Conservation (phyloP, 2,113 vertebrate species). For the Lethenteron reissneri region DNA sequence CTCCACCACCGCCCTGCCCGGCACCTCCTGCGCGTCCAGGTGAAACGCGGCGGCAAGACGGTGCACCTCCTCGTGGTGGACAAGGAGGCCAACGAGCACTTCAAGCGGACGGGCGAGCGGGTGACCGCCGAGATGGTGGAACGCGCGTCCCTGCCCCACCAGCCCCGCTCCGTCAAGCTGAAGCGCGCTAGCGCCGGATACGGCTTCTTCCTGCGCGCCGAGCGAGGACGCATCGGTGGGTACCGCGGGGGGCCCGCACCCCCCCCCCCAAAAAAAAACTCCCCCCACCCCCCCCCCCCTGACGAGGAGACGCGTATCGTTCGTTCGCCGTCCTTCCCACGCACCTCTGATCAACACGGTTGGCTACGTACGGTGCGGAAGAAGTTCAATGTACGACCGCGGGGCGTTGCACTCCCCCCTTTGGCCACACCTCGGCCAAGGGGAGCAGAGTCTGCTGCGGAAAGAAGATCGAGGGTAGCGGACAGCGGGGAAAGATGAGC, state of each 20-base stretch:
- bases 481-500: too few relatives aligned
- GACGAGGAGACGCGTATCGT: too few relatives aligned
- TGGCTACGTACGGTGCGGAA: too few relatives aligned
- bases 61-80: slow-evolving; percentile 49
- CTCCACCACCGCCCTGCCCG: not conserved
- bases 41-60: slow-evolving; percentile 31
- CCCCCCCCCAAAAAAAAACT: too few relatives aligned
- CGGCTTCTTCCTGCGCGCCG: slow-evolving; percentile 42
- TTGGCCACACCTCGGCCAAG: too few relatives aligned
- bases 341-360: too few relatives aligned
- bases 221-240: slow-evolving; percentile 26
- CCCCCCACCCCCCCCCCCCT: too few relatives aligned
- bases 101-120: slow-evolving; percentile 21
- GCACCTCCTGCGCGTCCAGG: slow-evolving; percentile 17
- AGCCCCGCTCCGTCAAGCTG: slow-evolving; percentile 35
- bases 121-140: slow-evolving; percentile 29
- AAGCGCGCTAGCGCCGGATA: slow-evolving; percentile 38
- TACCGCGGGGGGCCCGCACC: not conserved
- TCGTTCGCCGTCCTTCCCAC: too few relatives aligned
- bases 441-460: too few relatives aligned
- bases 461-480: too few relatives aligned
- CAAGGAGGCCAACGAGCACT: slow-evolving; percentile 33
- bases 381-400: too few relatives aligned
- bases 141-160: slow-evolving; percentile 31
- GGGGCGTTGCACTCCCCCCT: too few relatives aligned